phyloP scores from a whole-genome alignment of 64 coral and sea anemone species.

The Actinia tenebrosa region DNA sequence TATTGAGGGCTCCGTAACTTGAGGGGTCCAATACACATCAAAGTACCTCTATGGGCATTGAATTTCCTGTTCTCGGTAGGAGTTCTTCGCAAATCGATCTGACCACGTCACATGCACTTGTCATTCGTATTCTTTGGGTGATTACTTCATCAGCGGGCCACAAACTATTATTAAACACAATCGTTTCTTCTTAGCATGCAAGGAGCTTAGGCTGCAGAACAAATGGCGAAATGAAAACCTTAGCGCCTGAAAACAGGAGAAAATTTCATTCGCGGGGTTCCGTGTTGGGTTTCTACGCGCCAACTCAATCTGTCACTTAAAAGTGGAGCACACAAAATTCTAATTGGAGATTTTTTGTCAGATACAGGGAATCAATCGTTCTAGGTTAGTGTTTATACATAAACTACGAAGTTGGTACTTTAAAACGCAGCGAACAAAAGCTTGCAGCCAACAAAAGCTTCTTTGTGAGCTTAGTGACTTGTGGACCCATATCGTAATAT shows the following conservation, averaged over 20 bases:
- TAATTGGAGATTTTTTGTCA: background rate
- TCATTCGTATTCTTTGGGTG: slow-evolving; percentile 2
- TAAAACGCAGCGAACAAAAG: background rate
- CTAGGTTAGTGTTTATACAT: background rate
- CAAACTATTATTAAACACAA: slow-evolving; percentile 3
- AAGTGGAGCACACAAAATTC: background rate
- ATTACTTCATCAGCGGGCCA: slow-evolving; percentile 5
- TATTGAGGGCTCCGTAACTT: slow-evolving; percentile 13
- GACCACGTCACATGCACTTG: background rate
- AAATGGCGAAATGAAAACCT: background rate
- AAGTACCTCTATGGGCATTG: slow-evolving; percentile 8
- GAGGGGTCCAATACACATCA: slow-evolving; percentile 11
- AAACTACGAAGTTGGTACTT: background rate
- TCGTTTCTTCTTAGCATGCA: background rate
- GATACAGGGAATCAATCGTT: background rate
- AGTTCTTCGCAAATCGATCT: slow-evolving; percentile 20
- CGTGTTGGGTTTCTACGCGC: background rate
- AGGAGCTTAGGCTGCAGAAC: background rate
- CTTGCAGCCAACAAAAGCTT: background rate
- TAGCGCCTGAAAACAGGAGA: background rate
- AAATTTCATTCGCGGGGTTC: background rate
- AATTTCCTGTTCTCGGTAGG: slow-evolving; percentile 23
- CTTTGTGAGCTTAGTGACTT: background rate
- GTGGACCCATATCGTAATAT: background rate
- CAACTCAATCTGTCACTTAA: background rate